phyloP scores from a whole-genome alignment of 2,113 vertebrate genomes.

The Microtus oregoni region DNA sequence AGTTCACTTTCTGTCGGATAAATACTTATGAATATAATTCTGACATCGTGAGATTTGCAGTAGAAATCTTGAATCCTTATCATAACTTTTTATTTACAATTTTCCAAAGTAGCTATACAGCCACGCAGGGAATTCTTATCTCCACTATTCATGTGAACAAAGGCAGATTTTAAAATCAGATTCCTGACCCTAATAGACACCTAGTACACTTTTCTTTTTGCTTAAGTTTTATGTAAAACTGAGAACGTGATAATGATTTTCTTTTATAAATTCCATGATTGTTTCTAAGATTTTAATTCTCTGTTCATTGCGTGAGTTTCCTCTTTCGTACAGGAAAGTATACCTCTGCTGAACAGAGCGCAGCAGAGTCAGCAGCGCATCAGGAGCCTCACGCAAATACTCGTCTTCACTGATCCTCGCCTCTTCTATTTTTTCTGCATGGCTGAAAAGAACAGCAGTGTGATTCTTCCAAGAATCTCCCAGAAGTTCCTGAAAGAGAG shows the following conservation, averaged over 20 bases:
- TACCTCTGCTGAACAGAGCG: slow-evolving; percentile 83
- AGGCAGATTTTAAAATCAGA: neutral
- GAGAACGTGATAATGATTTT: slow-evolving; percentile 87
- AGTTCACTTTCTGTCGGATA: neutral
- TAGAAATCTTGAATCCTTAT: neutral
- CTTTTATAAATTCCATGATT: slow-evolving; percentile 86
- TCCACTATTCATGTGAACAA: neutral
- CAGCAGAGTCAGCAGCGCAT: slow-evolving; percentile 83
- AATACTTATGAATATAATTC: no score
- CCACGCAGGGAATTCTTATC: neutral
- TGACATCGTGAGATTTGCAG: neutral
- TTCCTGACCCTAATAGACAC: neutral
- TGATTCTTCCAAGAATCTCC: slow-evolving; percentile 89
- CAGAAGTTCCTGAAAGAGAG: slow-evolving; percentile 88
- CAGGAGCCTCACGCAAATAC: slow-evolving; percentile 84
- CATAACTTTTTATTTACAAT: neutral
- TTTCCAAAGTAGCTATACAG: neutral
- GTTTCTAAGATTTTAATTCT: slow-evolving; percentile 85
- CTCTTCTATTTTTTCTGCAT: slow-evolving; percentile 88
- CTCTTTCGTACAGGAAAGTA: slow-evolving; percentile 87
- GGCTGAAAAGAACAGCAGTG: slow-evolving; percentile 89
- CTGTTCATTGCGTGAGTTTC: slow-evolving; percentile 79
- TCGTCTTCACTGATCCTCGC: slow-evolving; percentile 80
- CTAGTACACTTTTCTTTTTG: slow-evolving; percentile 11
- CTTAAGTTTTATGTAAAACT: slow-evolving; percentile 75